These are phyloP conservation scores for Spodoptera litura DNA, from an alignment of 1,140 invertebrate species.

Conservation along the genomic window DNA sequence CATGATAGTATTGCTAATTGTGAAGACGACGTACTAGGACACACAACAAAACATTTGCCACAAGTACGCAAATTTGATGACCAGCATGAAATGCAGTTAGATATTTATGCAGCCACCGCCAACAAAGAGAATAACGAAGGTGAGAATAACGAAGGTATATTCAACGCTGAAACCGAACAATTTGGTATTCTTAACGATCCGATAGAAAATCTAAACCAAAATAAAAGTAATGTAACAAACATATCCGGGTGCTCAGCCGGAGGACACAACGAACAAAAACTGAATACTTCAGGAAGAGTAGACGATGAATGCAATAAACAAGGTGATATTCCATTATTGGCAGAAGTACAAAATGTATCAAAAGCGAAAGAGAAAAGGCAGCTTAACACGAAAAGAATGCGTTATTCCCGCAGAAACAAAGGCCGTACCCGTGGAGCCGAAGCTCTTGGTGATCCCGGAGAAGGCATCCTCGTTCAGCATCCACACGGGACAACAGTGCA, in stretches of 20 bases:
- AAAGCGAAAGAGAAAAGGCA: conserved; percentile 12
- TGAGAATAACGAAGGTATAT: conserved; percentile 66
- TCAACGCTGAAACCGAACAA: conserved; percentile 65
- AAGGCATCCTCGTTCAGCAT: conserved; percentile 95
- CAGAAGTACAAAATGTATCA: conserved; percentile 24
- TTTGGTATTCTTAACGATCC: conserved; percentile 3
- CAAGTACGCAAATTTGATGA: conserved; percentile 61
- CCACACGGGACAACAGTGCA: conserved; percentile 92
- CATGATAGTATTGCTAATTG: conserved; percentile 55
- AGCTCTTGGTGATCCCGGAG: conserved; percentile 93
- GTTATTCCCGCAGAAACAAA: conserved; percentile 66
- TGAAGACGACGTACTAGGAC: conserved; percentile 65
- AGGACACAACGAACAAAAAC: conserved; percentile 38
- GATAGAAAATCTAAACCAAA: conserved; percentile 18
- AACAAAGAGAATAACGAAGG: conserved; percentile 66
- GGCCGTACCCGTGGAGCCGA: conserved; percentile 83
- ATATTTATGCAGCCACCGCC: conserved; percentile 59
- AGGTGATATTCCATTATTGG: conserved; percentile 46
- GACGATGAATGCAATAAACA: conserved; percentile 61
- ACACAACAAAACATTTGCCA: conserved; percentile 57
- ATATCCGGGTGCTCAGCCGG: not conserved
- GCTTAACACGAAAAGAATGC: too few relatives aligned
- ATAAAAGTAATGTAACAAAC: conserved; percentile 48
- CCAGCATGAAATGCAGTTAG: conserved; percentile 62
- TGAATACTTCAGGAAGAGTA: conserved; percentile 68